Conservation (phyloP, 2,797 vertebrate genomes). For the Alcedo atthis region DNA sequence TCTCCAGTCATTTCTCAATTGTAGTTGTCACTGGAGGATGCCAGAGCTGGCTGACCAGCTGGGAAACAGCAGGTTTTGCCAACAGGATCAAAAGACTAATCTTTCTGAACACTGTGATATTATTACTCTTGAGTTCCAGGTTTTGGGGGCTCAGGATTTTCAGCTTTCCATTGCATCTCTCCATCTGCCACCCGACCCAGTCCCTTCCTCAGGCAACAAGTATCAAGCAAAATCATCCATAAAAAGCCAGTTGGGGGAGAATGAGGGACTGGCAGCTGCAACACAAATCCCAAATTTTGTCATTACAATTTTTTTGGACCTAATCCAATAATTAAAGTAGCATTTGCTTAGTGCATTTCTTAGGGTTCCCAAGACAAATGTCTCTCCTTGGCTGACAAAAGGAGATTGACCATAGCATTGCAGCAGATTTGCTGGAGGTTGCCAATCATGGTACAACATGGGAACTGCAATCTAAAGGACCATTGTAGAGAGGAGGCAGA, state of each 20-base stretch:
- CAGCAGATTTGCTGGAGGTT: neutral
- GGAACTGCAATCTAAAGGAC: neutral
- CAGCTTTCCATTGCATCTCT: neutral
- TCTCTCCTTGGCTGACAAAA: neutral
- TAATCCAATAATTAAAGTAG: neutral
- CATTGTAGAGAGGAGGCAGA: neutral
- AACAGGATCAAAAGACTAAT: slow-evolving; percentile 36
- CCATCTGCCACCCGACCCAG: neutral
- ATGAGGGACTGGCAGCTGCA: neutral
- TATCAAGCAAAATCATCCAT: neutral
- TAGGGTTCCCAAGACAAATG: neutral
- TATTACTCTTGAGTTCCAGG: neutral
- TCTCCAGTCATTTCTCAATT: slow-evolving; percentile 17
- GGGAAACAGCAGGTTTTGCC: slow-evolving; percentile 19
- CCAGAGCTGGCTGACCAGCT: slow-evolving; percentile 47
- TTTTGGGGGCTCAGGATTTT: neutral
- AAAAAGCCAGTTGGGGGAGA: neutral
- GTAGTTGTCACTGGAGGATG: neutral
- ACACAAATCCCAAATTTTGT: neutral
- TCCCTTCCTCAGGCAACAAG: neutral
- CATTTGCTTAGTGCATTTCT: neutral
- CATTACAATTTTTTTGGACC: neutral
- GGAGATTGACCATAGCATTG: neutral
- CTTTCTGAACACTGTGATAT: slow-evolving; percentile 13
- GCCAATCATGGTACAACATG: accelerated